Base-by-base conservation (phyloP, 2,113 vertebrate species). In the Spilogale gracilis region DNA sequence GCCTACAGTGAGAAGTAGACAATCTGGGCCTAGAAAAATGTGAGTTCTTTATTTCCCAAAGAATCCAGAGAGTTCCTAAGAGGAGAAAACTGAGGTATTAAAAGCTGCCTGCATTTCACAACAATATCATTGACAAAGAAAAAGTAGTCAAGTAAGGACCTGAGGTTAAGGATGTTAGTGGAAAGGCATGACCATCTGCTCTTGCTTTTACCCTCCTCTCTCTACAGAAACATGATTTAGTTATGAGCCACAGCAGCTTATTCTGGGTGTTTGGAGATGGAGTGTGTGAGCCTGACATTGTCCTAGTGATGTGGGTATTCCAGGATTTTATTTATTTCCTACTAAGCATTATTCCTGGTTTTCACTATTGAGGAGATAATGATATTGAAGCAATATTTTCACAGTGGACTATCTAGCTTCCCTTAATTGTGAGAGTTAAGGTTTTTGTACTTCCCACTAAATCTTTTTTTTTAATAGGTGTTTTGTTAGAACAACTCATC, bases 11-110 rank as follows among this genome's bases (percentile, higher is more conserved):
- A 84, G 85, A 89, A 94, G 27, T 43, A 67, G 69, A 17, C 17
- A 56, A 23, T 8, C 20, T 58, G 25, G 12, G 6, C 73, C 50
- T 89, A 23, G 50, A 84, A 71, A 93, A 80, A 43, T 52, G 6
- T 93, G 71, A n/a, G 25, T 8, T 4, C 25, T 95, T 69, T 93
- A 73, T 74, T 91, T 80, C 27, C 48, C 30, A 58, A 88, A 94
- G 85, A 60, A 79, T 73, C 48, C 45, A 61, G 32, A 60, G 38
- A 74, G 17, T 83, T 45, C 30, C 48, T 71, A 78, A 78, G 7
- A 86, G 17, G 21, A 65, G 69, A 20, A 79, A 78, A 61, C 65
- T 32, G 10, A 56, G 12, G 3, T 6, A 13, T 60, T 71, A 32
- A 95, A 89, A 32, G 16, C 45, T 48, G 6, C 21, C 18, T 32